phyloP scores from a whole-genome alignment of 2,113 vertebrate genomes.

The Burhinus bistriatus region DNA sequence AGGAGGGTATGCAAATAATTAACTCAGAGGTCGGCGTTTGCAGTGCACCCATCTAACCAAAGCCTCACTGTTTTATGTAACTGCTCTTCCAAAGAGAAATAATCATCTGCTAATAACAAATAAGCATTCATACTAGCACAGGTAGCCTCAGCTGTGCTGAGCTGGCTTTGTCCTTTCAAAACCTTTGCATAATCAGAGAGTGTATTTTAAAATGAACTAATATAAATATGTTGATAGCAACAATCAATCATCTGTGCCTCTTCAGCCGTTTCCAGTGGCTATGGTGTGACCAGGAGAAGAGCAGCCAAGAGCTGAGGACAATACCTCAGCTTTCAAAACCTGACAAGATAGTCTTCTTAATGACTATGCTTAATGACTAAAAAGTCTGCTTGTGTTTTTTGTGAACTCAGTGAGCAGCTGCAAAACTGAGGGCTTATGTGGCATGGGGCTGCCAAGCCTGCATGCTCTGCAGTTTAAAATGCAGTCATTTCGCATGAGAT shows the following conservation, averaged over 20 bases:
- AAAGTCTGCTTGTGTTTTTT: background rate
- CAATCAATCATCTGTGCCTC: background rate
- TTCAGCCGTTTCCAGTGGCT: background rate
- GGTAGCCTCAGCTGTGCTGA: background rate
- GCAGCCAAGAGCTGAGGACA: background rate
- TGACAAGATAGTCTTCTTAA: background rate
- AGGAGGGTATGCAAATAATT: background rate
- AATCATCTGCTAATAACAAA: background rate
- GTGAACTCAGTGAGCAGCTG: background rate
- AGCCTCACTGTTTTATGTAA: background rate
- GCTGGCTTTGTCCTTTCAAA: background rate
- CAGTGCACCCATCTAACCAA: background rate
- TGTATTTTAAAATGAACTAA: background rate
- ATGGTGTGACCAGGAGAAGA: background rate
- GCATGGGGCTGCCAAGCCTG: background rate
- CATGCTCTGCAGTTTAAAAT: conserved; percentile 1
- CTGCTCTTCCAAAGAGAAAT: background rate
- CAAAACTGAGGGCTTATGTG: background rate
- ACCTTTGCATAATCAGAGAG: background rate
- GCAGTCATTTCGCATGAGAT: background rate
- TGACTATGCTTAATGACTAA: background rate
- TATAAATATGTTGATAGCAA: background rate
- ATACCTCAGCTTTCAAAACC: background rate
- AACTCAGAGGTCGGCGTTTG: background rate
- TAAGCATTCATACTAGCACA: background rate